phyloP scores from a whole-genome alignment of 2,797 vertebrate genomes.

The Schizopygopsis pylzovi region DNA sequence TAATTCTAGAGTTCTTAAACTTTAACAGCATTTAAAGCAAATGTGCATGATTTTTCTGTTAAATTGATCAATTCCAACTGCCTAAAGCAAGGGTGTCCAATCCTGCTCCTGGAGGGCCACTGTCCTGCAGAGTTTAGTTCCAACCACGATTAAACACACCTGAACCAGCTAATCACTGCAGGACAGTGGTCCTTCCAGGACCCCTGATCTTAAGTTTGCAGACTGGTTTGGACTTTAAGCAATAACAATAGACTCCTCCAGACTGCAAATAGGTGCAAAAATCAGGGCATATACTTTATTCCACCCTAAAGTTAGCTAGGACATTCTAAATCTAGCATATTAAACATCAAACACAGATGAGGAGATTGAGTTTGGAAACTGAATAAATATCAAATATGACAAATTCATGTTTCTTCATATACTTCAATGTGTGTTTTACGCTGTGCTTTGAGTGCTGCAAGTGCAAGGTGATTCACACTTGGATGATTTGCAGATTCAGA shows the following conservation, averaged over 20 bases:
- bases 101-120: background rate
- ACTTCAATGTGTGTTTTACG: background rate
- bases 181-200: background rate
- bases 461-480: background rate
- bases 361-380: background rate
- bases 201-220: background rate
- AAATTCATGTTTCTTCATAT: background rate
- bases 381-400: background rate
- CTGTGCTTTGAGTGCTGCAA: too few relatives aligned
- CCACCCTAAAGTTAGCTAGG: background rate
- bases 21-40: background rate
- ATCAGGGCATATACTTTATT: background rate
- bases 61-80: background rate
- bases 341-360: background rate
- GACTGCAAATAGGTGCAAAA: background rate
- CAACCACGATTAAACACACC: background rate
- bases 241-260: background rate
- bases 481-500: background rate
- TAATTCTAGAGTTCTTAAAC: background rate
- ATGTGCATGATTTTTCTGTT: background rate
- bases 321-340: background rate
- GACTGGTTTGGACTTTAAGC: background rate
- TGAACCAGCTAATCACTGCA: background rate
- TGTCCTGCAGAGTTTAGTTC: background rate
- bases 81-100: background rate